phyloP scores from a whole-genome alignment of 1,140 invertebrate species.

The Manduca sexta region DNA sequence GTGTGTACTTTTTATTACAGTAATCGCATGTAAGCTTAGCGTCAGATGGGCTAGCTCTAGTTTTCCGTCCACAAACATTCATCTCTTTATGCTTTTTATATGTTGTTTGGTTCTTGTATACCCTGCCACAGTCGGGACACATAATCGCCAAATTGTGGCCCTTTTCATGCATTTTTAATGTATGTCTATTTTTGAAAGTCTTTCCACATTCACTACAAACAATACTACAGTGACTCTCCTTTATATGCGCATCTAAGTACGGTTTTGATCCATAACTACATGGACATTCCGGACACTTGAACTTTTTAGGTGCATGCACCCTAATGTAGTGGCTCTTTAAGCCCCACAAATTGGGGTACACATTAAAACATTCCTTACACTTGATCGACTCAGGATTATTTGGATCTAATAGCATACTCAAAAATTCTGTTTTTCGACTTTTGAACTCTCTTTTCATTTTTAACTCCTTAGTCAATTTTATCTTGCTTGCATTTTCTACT shows the following conservation, averaged over 20 bases:
- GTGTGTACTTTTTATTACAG: slow-evolving; percentile 57
- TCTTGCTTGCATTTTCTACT: slow-evolving; percentile 13
- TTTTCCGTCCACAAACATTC: slow-evolving; percentile 46
- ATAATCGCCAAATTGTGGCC: slow-evolving; percentile 38
- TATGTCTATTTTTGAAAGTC: slow-evolving; percentile 45
- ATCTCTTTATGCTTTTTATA: slow-evolving; percentile 54
- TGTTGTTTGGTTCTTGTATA: slow-evolving; percentile 52
- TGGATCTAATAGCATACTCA: slow-evolving; percentile 43
- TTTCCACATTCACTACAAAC: slow-evolving; percentile 55
- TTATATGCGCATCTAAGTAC: slow-evolving; percentile 38
- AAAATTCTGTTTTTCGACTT: too few relatives aligned
- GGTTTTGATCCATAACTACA: slow-evolving; percentile 45
- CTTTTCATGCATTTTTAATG: slow-evolving; percentile 52
- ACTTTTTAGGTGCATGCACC: slow-evolving; percentile 51
- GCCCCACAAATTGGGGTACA: slow-evolving; percentile 34
- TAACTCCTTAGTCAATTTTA: slow-evolving; percentile 3
- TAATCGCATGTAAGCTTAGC: slow-evolving; percentile 57
- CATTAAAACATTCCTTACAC: slow-evolving; percentile 43
- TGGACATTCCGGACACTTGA: slow-evolving; percentile 39
- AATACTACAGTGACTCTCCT: slow-evolving; percentile 38
- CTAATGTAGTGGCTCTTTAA: slow-evolving; percentile 52
- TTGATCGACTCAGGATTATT: slow-evolving; percentile 28
- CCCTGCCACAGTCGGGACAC: slow-evolving; percentile 49
- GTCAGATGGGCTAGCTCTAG: slow-evolving; percentile 35
- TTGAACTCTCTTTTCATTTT: slow-evolving; percentile 18